Evolutionary conservation across 2,113 vertebrate species (phyloP), one percentile per base, ranked within the genome.

Genomic region (Globicephala melas): DNA sequence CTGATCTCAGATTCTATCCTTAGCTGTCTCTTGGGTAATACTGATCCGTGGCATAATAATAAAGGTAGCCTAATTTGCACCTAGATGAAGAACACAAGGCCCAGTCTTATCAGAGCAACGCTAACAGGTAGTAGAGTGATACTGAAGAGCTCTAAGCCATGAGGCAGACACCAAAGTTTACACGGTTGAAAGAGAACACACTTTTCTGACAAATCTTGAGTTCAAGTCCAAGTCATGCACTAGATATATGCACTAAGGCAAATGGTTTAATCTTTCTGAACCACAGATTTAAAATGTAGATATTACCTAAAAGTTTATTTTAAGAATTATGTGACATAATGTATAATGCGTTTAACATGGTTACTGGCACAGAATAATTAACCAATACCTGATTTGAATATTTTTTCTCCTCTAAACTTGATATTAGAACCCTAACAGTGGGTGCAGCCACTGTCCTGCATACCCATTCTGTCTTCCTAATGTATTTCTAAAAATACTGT

Each of bases 401-500:
- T 53, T 89, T 83, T 81, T 71, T 68, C 63, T 94, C 13, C 21
- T 85, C 62, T 71, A 53, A 28, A 89, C 28, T 92, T 58, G n/a
- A 31, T 50, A 74, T 71, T 70, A 62, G 47, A 85, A 87, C 33
- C 23, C 6, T 67, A 90, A 86, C 28, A 38, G n/a, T 26, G 41
- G 70, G 50, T 68, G 0, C 11, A 89, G 58, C 31, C 33, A 73
- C 87, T 92, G 79, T 90, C 13, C 53, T 41, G 17, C 20, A 74
- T 60, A 71, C 21, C 25, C 33, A 77, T 90, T 55, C 71, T 26
- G 7, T 15, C 55, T 73, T 83, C 60, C 28, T 94, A 85, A 96
- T 92, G 77, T 77, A 87, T 58, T 96, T 95, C 81, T 82, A 70
- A 93, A 94, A 96, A 70, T 82, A 82, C 53, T 97, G 97, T 88